Evolutionary conservation across 2,113 vertebrate species (phyloP).

Genomic region (Prunella fulvescens): DNA sequence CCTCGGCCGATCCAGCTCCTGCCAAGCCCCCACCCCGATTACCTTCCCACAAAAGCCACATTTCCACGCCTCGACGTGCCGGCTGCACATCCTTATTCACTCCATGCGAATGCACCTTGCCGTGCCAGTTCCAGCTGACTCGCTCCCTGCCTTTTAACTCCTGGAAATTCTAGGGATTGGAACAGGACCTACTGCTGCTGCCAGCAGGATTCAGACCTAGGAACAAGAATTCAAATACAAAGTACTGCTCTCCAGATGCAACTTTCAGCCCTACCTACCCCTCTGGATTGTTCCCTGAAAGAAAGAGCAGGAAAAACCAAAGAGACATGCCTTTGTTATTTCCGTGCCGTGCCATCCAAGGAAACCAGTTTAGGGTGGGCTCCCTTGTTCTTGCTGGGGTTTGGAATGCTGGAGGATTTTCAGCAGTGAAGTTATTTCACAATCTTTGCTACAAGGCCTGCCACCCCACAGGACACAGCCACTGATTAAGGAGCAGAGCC

Average conservation of each 20-base stretch:
- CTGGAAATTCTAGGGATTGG: not conserved
- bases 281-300: not conserved
- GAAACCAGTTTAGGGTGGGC: not conserved
- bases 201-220: not conserved
- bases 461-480: not conserved
- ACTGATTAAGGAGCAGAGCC: not conserved
- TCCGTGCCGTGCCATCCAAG: accelerated
- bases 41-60: constrained; percentile 57
- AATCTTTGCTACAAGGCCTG: not conserved
- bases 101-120: not conserved
- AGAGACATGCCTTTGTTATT: not conserved
- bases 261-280: not conserved
- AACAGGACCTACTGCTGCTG: not conserved
- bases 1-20: constrained; percentile 63
- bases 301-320: not conserved
- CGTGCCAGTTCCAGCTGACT: not conserved
- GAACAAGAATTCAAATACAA: not conserved
- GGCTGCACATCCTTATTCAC: constrained; percentile 19
- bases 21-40: constrained; percentile 64
- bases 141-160: constrained; percentile 42
- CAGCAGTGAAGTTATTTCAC: not conserved
- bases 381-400: not conserved
- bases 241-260: not conserved
- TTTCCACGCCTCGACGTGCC: constrained; percentile 30
- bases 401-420: not conserved